Evolutionary conservation across 2,113 vertebrate genomes (phyloP), one percentile per base, ranked within the genome.

Genomic region (Rhagologus leucostigma): DNA sequence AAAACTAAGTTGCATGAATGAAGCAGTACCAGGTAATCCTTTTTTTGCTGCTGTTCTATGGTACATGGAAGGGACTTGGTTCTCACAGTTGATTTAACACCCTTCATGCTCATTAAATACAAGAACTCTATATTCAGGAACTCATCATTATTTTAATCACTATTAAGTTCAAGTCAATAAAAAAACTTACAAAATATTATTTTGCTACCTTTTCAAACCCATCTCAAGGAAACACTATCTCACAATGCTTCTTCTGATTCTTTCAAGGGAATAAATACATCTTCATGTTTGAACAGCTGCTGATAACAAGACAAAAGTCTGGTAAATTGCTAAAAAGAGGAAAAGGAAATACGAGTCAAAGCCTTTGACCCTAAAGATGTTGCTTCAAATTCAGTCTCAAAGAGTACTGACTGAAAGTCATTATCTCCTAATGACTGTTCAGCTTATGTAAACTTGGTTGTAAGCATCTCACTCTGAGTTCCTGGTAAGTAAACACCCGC

Each of bases 241-340:
- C 52, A 84, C 18, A 60, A 41, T 64, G 16, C 8, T 81, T 78
- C 30, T 60, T 93, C 41, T 77, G 39, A 70, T 83, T 69, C 35
- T 71, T 91, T 80, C 56, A 71, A 83, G 42, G 52, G 67, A 83
- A 84, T 57, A 68, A 86, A 77, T 14, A 30, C 1, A 23, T 81
- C 83, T 93, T 91, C 24, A 32, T 59, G 79, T 96, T 96, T 96
- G 64, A 93, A 94, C 85, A 96, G 95, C 87, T 96, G 93, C 73
- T 53, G 63, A 69, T 90, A 92, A 93, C 92, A 94, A 63, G 79
- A 90, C 84, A 89, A 81, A 90, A 71, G 76, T 73, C 73, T 75
- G 32, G 11, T 75, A 93, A 92, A 39, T 86, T 94, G 29, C 42
- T 70, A 84, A 67, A 56, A 41, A 93, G 64, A 84, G 18, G 60